Evolutionary conservation across 2,888 invertebrate genomes (phyloP), one percentile per base, ranked within the genome.

Genomic region (Julus scandinavius): DNA sequence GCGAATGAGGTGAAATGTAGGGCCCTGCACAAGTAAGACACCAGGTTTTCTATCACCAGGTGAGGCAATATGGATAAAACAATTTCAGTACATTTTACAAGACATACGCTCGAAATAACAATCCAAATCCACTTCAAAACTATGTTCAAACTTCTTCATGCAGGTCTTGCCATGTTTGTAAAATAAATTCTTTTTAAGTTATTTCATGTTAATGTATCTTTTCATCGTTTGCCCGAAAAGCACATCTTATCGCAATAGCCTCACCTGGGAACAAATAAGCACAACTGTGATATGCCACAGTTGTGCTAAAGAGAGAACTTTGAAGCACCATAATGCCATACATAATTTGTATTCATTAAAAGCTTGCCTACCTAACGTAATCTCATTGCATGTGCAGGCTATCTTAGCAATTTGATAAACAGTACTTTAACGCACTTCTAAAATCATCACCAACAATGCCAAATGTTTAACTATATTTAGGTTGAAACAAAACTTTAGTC

Each of bases 321-420:
- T 80, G 1, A 29, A 9, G 38, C 80, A 13, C 38, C 29, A 13
- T 29, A 13, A 2, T 80, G 20, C 9, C 80, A 13, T 38, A 11
- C 80, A 80, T 80, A 29, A 80, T 13, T 80, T 38, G 38, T 38
- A 80, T 72, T 29, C 29, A 72, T 72, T 72, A 72, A 72, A 72
- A 29, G 29, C n/a, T 20, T 11, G 7, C 80, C 3, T 38, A 38
- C 13, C 38, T 13, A 80, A 38, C 80, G 11, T 29, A 13, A 80
- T 38, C 38, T 20, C 13, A 29, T 20, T 29, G 6, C 20, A 9
- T 6, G 72, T n/a, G 63, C 63, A 63, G 63, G 63, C 63, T n/a
- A 63, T 45, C 5, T 7, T 13, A 54, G 54, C 54, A 54, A 13
- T 45, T 45, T 45, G 45, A 45, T 45, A 45, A 45, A 54, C 54